These are phyloP conservation scores for Cyphomyrus plagiostoma DNA, from an alignment of 2,113 vertebrate genomes.

Conservation along the genomic window DNA sequence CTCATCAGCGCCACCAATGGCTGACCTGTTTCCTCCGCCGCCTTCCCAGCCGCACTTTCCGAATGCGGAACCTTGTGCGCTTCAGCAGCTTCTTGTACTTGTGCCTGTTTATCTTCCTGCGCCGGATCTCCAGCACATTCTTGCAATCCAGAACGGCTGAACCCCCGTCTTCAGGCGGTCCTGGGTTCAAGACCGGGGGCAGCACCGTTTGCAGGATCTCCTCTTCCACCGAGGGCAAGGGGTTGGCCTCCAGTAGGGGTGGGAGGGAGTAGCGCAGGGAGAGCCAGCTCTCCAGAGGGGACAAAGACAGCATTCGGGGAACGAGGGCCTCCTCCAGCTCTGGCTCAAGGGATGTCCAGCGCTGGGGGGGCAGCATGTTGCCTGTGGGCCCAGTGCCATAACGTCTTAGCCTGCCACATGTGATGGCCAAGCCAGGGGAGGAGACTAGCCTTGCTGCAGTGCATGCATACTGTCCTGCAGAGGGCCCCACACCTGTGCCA, in stretches of 20 bases:
- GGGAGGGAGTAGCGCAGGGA: conserved; percentile 71
- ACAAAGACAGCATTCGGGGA: conserved; percentile 82
- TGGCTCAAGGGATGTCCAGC: conserved; percentile 58
- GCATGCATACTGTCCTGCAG: conserved; percentile 36
- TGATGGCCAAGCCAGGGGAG: conserved; percentile 29
- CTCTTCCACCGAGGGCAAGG: conserved; percentile 43
- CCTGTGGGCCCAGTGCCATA: conserved; percentile 59
- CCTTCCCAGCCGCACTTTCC: conserved; percentile 63
- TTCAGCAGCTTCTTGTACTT: conserved; percentile 85
- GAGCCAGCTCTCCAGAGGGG: conserved; percentile 88
- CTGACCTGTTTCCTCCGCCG: conserved; percentile 67
- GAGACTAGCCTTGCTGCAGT: conserved; percentile 16
- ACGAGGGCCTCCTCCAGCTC: conserved; percentile 81
- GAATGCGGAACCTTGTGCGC: conserved; percentile 71
- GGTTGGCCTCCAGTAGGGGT: conserved; percentile 41
- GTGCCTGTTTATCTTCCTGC: conserved; percentile 86
- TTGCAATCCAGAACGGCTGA: conserved; percentile 59
- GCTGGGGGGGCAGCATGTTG: conserved; percentile 52
- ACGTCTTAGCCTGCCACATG: conserved; percentile 32
- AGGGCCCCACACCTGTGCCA: conserved; percentile 44
- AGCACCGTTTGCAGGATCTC: conserved; percentile 38
- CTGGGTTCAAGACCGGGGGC: conserved; percentile 40
- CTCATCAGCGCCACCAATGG: background rate
- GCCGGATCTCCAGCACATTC: conserved; percentile 80
- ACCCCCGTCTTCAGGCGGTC: conserved; percentile 41